These are phyloP conservation scores for Alectoris magna DNA, from an alignment of 2,797 vertebrate species.

Conservation along the genomic window DNA sequence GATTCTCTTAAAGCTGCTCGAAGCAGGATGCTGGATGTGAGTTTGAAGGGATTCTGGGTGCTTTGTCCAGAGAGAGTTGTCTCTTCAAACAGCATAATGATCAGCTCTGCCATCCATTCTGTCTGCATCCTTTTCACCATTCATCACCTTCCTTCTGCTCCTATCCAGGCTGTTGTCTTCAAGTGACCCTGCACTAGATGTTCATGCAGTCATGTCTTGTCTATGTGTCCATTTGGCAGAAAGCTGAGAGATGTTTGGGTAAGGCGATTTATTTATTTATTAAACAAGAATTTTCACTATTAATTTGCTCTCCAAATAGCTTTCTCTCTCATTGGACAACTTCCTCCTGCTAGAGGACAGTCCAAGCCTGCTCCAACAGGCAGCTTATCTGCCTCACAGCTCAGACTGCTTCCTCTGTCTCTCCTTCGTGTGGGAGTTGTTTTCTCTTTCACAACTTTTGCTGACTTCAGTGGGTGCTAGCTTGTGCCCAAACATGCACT, in stretches of 20 bases:
- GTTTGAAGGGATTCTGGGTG: background rate
- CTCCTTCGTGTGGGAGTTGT: conserved; percentile 73
- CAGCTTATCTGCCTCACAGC: conserved; percentile 60
- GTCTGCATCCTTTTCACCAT: background rate
- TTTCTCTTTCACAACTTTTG: conserved; percentile 75
- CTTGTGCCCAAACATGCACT: conserved; percentile 64
- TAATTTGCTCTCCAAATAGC: conserved; percentile 63
- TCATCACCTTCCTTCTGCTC: background rate
- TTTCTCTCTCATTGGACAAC: conserved; percentile 48
- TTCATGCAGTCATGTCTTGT: conserved; percentile 32
- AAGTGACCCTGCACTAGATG: background rate
- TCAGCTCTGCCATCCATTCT: background rate
- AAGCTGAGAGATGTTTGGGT: conserved; percentile 18
- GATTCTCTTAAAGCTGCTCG: background rate
- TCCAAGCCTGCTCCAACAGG: conserved; percentile 71
- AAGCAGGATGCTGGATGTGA: fast-evolving
- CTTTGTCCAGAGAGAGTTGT: background rate
- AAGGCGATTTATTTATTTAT: fast-evolving
- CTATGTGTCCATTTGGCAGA: conserved; percentile 30
- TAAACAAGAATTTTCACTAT: conserved; percentile 18
- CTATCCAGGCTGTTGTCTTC: background rate
- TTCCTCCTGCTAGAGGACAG: conserved; percentile 56
- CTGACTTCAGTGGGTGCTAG: conserved; percentile 66
- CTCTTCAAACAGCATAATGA: background rate
- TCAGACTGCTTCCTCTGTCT: conserved; percentile 72